Evolutionary conservation across 2,888 invertebrate genomes (phyloP), one percentile per base, ranked within the genome.

Genomic region (Drosophila glabriapex): DNA sequence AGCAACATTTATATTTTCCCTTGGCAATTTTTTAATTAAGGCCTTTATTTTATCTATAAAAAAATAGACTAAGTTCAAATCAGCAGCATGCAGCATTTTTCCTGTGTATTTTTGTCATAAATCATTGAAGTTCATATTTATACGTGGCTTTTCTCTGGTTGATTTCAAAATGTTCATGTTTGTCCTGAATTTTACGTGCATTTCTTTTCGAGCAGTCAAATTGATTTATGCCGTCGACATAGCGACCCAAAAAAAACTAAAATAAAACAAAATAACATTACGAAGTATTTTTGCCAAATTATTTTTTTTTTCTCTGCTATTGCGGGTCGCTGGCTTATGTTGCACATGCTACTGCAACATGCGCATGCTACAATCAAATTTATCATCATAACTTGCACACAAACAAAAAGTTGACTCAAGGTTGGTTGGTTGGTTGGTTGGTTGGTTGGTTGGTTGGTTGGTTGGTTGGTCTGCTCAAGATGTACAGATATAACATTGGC

Each of bases 301-400:
- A 54, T 37, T 59, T 62, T 58, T 37, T 39, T 29, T 7, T 35
- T 3, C 33, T 53, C 28, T 25, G 33, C 52, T 68, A 12, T 22
- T 31, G 35, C 10, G 12, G 12, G 14, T 1, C 4, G 28, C 19
- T 55, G 19, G 19, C 55, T 82, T 83, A 86, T 72, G 78, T 63
- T 78, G 82, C 72, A 83, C 61, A 83, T 87, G 77, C 82, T 39
- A 66, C 77, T 43, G 37, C 58, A 22, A 66, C 58, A 43, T 59
- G 77, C 67, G 78, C 87, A 78, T 87, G 88, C 59, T 85, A 80
- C 83, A 74, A 68, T 74, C 73, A 71, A 76, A 88, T 83, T 80
- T 80, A 88, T 82, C 88, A 85, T 68, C 25, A 10, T 39, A 54
- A 43, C 61, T 41, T 50, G 50, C 19, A 28, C 35, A 22, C n/a